Conservation (phyloP, 2,888 invertebrate species). For the Acleris laterana region DNA sequence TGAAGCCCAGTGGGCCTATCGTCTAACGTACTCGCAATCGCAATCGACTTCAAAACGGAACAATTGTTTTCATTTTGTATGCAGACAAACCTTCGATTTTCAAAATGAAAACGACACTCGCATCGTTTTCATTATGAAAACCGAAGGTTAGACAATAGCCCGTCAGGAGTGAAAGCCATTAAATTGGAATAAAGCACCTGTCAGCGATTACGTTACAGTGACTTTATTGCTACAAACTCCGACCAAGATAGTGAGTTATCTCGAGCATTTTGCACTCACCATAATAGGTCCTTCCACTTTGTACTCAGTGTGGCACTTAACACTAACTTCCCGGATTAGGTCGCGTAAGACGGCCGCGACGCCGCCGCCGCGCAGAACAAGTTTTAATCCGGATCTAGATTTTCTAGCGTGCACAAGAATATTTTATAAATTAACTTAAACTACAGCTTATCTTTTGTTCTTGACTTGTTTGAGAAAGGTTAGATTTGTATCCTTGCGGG, state of each 20-base stretch:
- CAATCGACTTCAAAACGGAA: no score
- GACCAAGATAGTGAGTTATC: conserved; percentile 18
- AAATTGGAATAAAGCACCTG: no score
- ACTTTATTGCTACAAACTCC: conserved; percentile 12
- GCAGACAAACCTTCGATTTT: no score
- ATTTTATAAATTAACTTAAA: conserved; percentile 12
- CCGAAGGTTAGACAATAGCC: no score
- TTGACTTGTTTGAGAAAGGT: no score
- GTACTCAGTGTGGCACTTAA: conserved; percentile 31
- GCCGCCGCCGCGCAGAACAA: conserved; percentile 14
- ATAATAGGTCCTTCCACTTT: conserved; percentile 30
- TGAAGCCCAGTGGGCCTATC: no score
- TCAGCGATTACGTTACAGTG: background rate
- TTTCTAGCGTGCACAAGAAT: conserved; percentile 15
- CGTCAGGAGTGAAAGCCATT: no score
- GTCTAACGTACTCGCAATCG: no score
- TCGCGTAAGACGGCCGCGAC: conserved; percentile 14
- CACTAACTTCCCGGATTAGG: conserved; percentile 33
- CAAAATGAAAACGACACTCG: no score
- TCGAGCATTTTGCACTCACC: conserved; percentile 23
- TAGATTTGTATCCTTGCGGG: no score
- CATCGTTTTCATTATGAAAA: no score
- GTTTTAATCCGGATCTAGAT: conserved; percentile 31
- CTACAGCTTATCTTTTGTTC: background rate
- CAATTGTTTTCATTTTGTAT: no score